Evolutionary conservation across 2,797 vertebrate species (phyloP).

Genomic region (Hydrophis major): DNA sequence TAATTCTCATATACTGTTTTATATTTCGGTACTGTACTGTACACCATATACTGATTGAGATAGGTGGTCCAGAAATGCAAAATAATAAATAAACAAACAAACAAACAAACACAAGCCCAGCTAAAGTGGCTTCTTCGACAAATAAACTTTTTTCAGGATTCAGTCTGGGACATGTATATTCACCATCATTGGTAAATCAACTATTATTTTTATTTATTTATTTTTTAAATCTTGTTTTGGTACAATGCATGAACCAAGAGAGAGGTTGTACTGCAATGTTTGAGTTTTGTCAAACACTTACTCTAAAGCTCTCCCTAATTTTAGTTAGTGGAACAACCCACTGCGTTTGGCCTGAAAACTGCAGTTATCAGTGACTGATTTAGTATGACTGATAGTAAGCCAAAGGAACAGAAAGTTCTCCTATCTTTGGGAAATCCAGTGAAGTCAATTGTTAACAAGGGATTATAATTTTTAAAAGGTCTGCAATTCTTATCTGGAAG

Average conservation of each 20-base stretch:
- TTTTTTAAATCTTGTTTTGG: background rate
- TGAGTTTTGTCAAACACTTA: background rate
- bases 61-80: background rate
- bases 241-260: background rate
- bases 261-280: background rate
- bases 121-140: background rate
- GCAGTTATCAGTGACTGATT: background rate
- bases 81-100: background rate
- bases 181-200: background rate
- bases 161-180: background rate
- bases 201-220: background rate
- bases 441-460: background rate
- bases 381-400: background rate
- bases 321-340: background rate
- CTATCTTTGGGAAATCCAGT: background rate
- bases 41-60: background rate
- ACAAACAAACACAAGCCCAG: background rate
- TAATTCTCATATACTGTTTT: background rate
- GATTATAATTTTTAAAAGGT: background rate
- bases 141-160: background rate
- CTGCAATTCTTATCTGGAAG: background rate
- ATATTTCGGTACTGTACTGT: background rate
- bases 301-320: background rate
- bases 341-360: background rate
- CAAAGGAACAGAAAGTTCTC: background rate